These are phyloP conservation scores for Scolopax bukidnonensis DNA, from an alignment of 2,797 vertebrate genomes.

Conservation along the genomic window DNA sequence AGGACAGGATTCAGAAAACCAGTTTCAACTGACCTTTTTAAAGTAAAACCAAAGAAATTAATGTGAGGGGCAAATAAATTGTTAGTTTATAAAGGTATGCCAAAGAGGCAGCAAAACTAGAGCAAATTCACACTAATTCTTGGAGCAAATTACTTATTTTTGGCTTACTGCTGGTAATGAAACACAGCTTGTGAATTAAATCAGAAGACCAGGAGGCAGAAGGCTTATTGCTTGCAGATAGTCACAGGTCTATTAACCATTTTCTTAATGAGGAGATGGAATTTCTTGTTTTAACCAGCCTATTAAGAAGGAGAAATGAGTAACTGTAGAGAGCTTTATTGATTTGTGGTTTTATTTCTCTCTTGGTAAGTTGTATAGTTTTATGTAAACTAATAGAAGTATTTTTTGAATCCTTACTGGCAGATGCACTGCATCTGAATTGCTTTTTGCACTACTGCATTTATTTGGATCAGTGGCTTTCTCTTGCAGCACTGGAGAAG, in stretches of 20 bases:
- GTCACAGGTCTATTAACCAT: background rate
- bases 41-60: background rate
- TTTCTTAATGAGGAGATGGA: slow-evolving; percentile 1
- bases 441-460: background rate
- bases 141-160: background rate
- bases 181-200: slow-evolving; percentile 30
- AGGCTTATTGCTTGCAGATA: background rate
- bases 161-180: background rate
- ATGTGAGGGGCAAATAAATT: background rate
- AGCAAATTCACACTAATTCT: slow-evolving; percentile 13
- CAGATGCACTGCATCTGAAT: background rate
- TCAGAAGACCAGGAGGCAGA: background rate
- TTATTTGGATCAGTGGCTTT: background rate
- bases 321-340: background rate
- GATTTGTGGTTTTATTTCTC: background rate
- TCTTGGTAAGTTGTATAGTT: background rate
- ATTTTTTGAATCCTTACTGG: background rate
- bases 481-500: background rate
- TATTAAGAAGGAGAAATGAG: background rate
- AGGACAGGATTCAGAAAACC: background rate
- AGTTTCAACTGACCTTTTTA: background rate
- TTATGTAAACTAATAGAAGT: background rate
- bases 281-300: background rate
- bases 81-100: background rate
- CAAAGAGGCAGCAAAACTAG: background rate